Base-by-base conservation (phyloP, 1,140 invertebrate genomes). In the Trissolcus basalis region DNA sequence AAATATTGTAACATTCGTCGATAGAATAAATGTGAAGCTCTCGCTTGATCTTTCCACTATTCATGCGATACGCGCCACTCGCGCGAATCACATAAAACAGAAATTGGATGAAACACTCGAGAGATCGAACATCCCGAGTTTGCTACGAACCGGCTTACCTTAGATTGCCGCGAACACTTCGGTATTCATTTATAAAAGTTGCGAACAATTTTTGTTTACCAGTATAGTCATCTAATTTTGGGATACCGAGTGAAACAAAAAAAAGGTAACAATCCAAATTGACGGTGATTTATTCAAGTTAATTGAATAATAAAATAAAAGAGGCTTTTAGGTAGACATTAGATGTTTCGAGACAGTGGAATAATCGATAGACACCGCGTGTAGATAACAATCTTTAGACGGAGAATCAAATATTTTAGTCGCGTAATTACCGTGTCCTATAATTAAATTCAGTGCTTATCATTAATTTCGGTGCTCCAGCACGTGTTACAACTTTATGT, bases 341-440 rank as follows among this genome's bases (percentile, higher is more conserved):
- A 68, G 69, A 49, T 58, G 56, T 77, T 82, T 68, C 63, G 81
- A 83, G 80, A 83, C 84, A 84, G 79, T 80, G 78, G 80, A 80
- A 84, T 82, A 87, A 87, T 87, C 85, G 82, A 87, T 87, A 86
- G 85, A 87, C 85, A 87, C 83, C 85, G 86, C 85, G 84, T 86
- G 85, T 83, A 86, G 85, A 87, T 87, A 86, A 87, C 85, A 85
- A 87, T 87, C 85, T 81, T 75, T 72, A 78, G 41, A 74, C 60
- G 32, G 13, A 55, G 48, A 59, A 67, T 35, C 43, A 60, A 73
- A 64, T 67, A 65, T 73, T 65, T 65, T 44, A 58, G 55, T 60
- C 54, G 48, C 61, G 70, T 60, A 67, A 74, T 74, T 74, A 54
- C 70, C 32, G 48, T 60, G 55, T 54, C 39, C 59, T 65, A 41